These are phyloP conservation scores for Falco biarmicus DNA, from an alignment of 2,797 vertebrate species.

Conservation along the genomic window DNA sequence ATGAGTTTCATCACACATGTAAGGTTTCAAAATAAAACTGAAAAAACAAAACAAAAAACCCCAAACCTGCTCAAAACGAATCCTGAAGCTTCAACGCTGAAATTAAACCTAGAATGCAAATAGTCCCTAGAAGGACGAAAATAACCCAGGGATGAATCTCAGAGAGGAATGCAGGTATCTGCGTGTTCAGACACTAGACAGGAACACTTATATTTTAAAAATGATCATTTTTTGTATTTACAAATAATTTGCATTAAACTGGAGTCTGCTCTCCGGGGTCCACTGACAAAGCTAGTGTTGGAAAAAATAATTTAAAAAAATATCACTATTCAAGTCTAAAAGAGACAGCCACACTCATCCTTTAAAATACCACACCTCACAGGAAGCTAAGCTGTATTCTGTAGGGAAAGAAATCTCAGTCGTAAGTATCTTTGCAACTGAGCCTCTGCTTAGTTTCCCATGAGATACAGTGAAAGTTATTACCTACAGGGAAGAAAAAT, in stretches of 20 bases:
- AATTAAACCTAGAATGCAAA: background rate
- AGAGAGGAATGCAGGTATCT: background rate
- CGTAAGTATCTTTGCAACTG: background rate
- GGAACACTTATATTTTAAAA: background rate
- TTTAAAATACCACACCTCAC: background rate
- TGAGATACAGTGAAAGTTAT: background rate
- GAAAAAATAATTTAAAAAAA: background rate
- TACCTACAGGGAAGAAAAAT: background rate
- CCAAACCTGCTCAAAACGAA: background rate
- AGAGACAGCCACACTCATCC: background rate
- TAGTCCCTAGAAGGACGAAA: background rate
- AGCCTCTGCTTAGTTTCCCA: background rate
- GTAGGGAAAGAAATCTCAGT: background rate
- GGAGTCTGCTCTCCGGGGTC: background rate
- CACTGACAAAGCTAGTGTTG: background rate
- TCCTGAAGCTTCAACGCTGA: background rate
- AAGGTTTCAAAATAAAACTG: background rate
- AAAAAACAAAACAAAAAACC: background rate
- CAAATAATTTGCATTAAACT: background rate
- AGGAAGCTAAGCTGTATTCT: background rate
- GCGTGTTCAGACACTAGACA: fast-evolving
- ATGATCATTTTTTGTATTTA: background rate
- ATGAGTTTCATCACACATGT: fast-evolving
- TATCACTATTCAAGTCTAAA: background rate
- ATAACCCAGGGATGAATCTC: background rate